Evolutionary conservation across 1,140 invertebrate genomes (phyloP).

Genomic region (Helicoverpa zea): DNA sequence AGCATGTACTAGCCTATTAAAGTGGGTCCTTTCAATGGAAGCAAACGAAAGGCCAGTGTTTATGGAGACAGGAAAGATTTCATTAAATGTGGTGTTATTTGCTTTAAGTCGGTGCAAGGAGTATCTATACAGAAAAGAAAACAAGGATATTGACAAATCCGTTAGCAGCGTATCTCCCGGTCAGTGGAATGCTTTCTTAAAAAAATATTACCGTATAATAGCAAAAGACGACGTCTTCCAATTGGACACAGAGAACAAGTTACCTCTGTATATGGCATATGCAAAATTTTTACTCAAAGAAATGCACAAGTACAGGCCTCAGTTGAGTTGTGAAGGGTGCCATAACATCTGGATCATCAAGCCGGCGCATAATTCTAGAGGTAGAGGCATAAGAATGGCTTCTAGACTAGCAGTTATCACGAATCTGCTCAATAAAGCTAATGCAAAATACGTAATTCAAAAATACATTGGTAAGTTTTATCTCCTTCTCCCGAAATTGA

Average conservation of each 20-base stretch:
- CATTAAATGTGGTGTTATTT: constrained; percentile 86
- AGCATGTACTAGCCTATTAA: constrained; percentile 93
- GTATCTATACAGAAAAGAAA: constrained; percentile 82
- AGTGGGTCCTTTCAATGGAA: constrained; percentile 89
- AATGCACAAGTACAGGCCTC: constrained; percentile 88
- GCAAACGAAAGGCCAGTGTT: constrained; percentile 78
- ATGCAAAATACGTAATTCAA: constrained; percentile 93
- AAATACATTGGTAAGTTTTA: constrained; percentile 94
- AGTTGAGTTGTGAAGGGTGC: constrained; percentile 91
- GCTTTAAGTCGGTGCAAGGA: constrained; percentile 87
- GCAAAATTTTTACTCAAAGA: constrained; percentile 88
- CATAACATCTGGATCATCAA: constrained; percentile 98
- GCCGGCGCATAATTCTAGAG: constrained; percentile 94
- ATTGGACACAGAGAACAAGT: constrained; percentile 79
- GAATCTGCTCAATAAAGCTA: constrained; percentile 87
- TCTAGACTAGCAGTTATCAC: constrained; percentile 89
- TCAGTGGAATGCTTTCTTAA: constrained; percentile 92
- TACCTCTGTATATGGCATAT: constrained; percentile 85
- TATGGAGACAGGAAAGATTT: constrained; percentile 79
- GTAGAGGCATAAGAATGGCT: constrained; percentile 92
- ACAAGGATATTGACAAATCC: constrained; percentile 86
- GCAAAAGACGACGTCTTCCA: constrained; percentile 76
- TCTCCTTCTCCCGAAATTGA: too few species aligned
- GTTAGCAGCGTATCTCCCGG: constrained; percentile 76
- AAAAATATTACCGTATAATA: constrained; percentile 86